Conservation (phyloP, 2,113 vertebrate genomes). For the Brachypodius melanocephalos region DNA sequence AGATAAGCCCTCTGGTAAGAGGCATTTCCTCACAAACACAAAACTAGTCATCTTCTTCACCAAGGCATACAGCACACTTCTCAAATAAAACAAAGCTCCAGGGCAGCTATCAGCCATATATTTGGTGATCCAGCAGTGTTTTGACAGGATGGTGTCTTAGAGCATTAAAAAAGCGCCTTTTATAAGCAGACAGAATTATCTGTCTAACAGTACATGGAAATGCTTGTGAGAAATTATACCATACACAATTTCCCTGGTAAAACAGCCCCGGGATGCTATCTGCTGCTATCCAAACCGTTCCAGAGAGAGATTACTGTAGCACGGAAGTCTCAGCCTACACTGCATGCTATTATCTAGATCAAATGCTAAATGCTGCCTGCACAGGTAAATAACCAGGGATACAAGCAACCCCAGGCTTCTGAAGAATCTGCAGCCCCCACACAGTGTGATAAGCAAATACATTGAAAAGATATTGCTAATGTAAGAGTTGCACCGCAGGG, state of each 20-base stretch:
- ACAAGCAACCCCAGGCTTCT: not conserved
- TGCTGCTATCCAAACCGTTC: not conserved
- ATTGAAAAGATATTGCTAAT: not conserved
- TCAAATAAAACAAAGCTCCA: not conserved
- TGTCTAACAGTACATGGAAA: not conserved
- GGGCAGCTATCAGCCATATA: not conserved
- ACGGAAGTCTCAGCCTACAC: not conserved
- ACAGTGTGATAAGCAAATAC: not conserved
- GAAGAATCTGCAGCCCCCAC: not conserved
- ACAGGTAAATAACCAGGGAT: constrained; percentile 8
- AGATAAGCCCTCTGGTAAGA: not conserved
- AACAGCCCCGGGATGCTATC: not conserved
- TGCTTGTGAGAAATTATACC: constrained; percentile 20
- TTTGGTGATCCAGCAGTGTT: not conserved
- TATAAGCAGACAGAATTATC: not conserved
- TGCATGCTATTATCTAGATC: not conserved
- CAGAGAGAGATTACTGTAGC: not conserved
- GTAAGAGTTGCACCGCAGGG: not conserved
- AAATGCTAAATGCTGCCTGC: constrained; percentile 2
- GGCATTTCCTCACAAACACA: not conserved
- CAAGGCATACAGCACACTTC: not conserved
- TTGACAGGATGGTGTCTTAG: not conserved
- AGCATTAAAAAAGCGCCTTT: not conserved
- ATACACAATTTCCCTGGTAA: not conserved
- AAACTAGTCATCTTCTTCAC: not conserved